Base-by-base conservation (phyloP, 2,113 vertebrate genomes). In the Pseudorectes ferrugineus region DNA sequence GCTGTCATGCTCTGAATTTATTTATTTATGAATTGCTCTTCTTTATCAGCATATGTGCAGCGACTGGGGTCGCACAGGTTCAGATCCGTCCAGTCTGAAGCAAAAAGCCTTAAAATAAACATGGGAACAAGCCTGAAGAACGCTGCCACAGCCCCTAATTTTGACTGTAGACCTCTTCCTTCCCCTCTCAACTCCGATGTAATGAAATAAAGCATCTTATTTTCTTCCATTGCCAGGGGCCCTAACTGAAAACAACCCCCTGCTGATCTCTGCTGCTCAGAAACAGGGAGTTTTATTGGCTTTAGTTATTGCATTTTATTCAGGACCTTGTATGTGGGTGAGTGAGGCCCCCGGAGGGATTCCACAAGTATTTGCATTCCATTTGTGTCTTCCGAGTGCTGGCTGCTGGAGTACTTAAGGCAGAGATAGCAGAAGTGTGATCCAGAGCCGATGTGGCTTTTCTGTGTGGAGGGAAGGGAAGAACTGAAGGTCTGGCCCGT, bases 301-400 rank as follows among this genome's bases (percentile, higher is more conserved):
- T 97, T 95, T 96, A 94, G 85, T 96, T 95, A 97, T 95, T 97
- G 94, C 91, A 58, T 97, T 97, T 97, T 93, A 96, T 95, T 95
- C 95, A 75, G 93, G 89, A 90, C 89, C 89, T 89, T 93, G 89
- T 96, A 85, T 81, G 92, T 93, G 92, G 93, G 92, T 95, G 92
- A 95, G 85, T 49, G 96, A 93, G 89, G 95, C 93, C 91, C 93
- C 92, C 12, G 70, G 86, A 90, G 94, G 95, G 81, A 94, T 77
- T 87, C 18, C 14, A 46, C 66, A 13, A 88, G 93, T 65, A 81
- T 96, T 95, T 92, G 96, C 93, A 95, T 95, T 95, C 91, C 89
- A 14, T 84, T 94, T 96, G 92, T 81, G 96, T 86, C 80, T 89
- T 92, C 68, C 1, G 7, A 88, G 83, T 55, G 88, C 92, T 86